Percentiles rank a stretch among this genome's conserved stretches.
Conservation (phyloP, 1,140 invertebrate genomes). For the Aphaenogaster floridana region DNA sequence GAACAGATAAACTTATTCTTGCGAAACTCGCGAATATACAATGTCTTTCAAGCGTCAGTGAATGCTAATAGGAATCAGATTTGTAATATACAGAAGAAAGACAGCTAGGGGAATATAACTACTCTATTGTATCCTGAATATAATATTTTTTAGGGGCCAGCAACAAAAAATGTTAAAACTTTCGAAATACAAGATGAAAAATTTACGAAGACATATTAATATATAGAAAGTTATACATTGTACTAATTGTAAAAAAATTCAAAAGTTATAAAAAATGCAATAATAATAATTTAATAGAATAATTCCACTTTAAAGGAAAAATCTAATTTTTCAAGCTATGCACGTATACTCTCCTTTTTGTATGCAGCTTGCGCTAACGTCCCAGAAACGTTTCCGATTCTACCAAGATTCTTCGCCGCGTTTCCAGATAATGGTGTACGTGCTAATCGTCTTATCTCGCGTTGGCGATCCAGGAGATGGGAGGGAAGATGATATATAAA, state of each 20-base stretch:
- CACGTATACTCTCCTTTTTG: conserved; percentile 18
- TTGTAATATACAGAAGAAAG: not conserved
- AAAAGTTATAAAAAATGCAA: not conserved
- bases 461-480: not conserved
- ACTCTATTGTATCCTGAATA: not conserved
- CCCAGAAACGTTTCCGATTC: not conserved
- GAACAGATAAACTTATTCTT: conserved; percentile 35
- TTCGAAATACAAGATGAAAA: not conserved
- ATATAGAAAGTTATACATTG: not conserved
- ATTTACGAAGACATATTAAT: not conserved
- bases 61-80: not conserved
- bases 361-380: not conserved
- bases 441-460: conserved; percentile 57
- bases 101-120: not conserved
- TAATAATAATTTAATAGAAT: conserved; percentile 5
- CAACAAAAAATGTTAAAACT: not conserved
- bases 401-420: conserved; percentile 21
- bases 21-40: not conserved
- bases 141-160: not conserved
- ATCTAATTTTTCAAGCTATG: conserved; percentile 22
- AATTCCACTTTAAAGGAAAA: not conserved
- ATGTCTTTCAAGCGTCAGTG: not conserved
- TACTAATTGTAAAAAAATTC: not conserved
- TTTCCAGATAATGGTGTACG: conserved; percentile 46
- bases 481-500: not conserved